Percentiles rank a stretch among this genome's conserved stretches.
Evolutionary conservation across 2,888 invertebrate species (phyloP).

Genomic region (Zootermopsis nevadensis): DNA sequence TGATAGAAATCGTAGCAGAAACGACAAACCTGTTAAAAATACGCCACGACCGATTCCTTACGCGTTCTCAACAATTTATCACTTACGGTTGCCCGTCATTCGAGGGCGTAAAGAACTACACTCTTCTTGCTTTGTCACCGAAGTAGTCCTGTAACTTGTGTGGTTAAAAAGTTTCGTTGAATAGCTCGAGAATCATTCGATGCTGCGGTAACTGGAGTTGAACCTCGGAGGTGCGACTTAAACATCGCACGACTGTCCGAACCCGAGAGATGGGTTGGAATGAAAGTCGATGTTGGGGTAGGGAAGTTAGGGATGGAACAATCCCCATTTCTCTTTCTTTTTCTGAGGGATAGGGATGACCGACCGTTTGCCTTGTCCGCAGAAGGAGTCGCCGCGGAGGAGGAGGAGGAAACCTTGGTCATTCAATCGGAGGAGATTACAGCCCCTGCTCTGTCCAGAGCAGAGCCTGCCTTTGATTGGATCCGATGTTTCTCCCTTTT

Average conservation of each 20-base stretch:
- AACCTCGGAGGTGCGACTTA: background rate
- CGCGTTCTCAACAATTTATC: no score
- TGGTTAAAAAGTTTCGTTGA: no score
- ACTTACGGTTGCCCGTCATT: no score
- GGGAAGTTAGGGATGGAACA: conserved; percentile 26
- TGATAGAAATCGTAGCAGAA: no score
- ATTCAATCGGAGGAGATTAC: conserved; percentile 49
- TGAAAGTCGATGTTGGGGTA: conserved; percentile 12
- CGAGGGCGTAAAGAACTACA: no score
- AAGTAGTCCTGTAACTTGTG: no score
- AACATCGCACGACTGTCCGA: background rate
- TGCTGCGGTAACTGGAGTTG: no score
- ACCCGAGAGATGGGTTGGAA: background rate
- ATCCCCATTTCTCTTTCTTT: conserved; percentile 17
- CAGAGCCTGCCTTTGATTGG: conserved; percentile 44
- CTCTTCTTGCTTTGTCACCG: no score
- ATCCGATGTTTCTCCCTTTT: conserved; percentile 45
- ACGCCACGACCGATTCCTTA: no score
- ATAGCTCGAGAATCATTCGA: no score
- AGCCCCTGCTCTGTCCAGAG: conserved; percentile 13
- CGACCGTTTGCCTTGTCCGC: conserved; percentile 26
- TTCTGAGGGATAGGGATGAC: conserved; percentile 13
- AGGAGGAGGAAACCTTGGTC: conserved; percentile 39
- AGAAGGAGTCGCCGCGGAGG: conserved; percentile 24
- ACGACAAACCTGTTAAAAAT: no score